Base-by-base conservation (phyloP, 30 jellyfish, hydroid and myxozoan genomes). In the Catostylus mosaicus region DNA sequence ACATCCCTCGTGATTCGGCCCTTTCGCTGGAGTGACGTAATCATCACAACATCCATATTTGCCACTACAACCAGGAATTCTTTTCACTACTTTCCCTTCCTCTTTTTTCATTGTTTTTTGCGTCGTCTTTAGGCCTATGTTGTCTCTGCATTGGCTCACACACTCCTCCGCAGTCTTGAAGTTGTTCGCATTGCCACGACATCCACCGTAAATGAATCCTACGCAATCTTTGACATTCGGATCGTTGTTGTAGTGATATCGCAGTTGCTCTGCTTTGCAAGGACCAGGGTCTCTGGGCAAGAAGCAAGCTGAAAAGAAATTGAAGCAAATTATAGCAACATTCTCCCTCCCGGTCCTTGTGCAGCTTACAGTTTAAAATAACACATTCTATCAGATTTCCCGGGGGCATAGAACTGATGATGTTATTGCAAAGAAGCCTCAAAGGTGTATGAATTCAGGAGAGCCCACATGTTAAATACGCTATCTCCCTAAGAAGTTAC, bases 21-120 rank as follows among this genome's bases (percentile, higher is more conserved):
- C 95, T 33, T 80, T 74, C 6, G 97, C 96, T 2, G 97, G 96
- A 20, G 94, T 94, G 34, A 94, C 96, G 61, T 75, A 82, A 77
- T 94, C 99, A 54, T 73, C 84, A 32, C 99, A 94, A 54, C 99
- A 94, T 0, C 99, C 99, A 72, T n/a, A 78, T 46, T 67, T 75
- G 67, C 93, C 82, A 52, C 60, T 77, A 67, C 98, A 93, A 45
- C 88, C 89, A 6, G 92, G 85, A 47, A 82, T 69, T 20, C 50
- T 50, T 57, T 66, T 51, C 19, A 30, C 37, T 30, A 31, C 38
- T 32, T 60, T 62, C 16, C 29, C 73, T 0, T 82, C 83, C 63
- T 67, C 46, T 35, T 64, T 65, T 32, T 36, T 38, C 18, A 20
- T 75, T 23, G 77, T 31, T 2, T 75, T 30, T 35, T 23, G 47